phyloP scores from a whole-genome alignment of 37 sponge, comb jelly and placozoan genomes.

The Halisarca cf. caerulea region DNA sequence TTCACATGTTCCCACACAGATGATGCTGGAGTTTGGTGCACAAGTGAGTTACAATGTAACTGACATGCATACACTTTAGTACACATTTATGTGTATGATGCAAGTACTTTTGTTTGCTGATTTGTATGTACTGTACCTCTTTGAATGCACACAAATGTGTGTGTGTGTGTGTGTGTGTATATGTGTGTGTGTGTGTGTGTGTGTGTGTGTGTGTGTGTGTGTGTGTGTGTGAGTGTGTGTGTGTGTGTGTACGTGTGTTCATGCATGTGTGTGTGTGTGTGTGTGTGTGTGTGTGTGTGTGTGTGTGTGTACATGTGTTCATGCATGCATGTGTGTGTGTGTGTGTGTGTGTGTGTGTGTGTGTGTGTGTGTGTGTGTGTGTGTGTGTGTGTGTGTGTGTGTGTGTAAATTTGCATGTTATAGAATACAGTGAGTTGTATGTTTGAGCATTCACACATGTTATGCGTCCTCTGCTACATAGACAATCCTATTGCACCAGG shows the following conservation, averaged over 20 bases:
- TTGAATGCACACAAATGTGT: neutral
- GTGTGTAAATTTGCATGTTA: neutral
- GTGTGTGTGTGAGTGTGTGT: slow-evolving; percentile 1
- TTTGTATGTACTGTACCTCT: no score
- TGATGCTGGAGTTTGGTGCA: slow-evolving; percentile 35
- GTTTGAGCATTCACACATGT: neutral
- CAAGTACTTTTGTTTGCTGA: neutral
- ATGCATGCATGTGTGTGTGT: slow-evolving; percentile 6
- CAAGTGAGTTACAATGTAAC: neutral
- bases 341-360: neutral
- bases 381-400: neutral
- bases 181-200: neutral
- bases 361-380: no score
- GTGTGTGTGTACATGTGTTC: neutral
- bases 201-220: slow-evolving; percentile 6
- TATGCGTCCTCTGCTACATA: neutral
- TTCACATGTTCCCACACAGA: neutral
- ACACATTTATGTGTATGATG: neutral
- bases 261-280: slow-evolving; percentile 4
- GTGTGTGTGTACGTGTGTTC: slow-evolving; percentile 14
- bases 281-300: slow-evolving; percentile 3
- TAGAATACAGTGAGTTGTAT: neutral
- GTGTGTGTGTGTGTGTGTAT: no score
- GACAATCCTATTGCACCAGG: neutral
- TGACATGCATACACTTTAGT: neutral